Percentiles rank a stretch among this genome's conserved stretches.
These are phyloP conservation scores for Astreopora myriophthalma DNA, from an alignment of 64 coral and sea anemone species.

Conservation along the genomic window DNA sequence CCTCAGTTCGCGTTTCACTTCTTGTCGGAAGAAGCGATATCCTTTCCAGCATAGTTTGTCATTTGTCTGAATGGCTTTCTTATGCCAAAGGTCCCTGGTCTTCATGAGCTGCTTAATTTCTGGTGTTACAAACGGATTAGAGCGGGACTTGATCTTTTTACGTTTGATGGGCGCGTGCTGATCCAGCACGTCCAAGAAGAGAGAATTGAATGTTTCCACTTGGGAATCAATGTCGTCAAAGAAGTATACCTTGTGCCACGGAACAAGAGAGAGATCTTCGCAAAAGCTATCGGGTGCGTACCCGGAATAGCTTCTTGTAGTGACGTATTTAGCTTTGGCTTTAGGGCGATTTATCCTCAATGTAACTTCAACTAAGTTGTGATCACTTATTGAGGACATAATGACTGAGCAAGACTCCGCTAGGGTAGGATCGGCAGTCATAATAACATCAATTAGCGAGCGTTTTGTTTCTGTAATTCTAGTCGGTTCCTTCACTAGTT, in stretches of 20 bases:
- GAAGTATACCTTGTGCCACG: constrained; percentile 30
- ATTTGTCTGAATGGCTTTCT: constrained; percentile 52
- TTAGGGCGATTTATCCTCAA: background rate
- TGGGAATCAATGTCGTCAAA: constrained; percentile 46
- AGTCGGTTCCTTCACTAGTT: constrained; percentile 1
- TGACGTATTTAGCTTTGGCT: constrained; percentile 34
- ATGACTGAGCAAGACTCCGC: background rate
- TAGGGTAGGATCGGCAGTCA: background rate
- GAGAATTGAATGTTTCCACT: constrained; percentile 36
- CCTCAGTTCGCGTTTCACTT: constrained; percentile 47
- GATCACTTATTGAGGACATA: constrained; percentile 31
- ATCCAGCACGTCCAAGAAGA: constrained; percentile 38
- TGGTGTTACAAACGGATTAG: constrained; percentile 38
- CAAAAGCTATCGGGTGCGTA: constrained; percentile 18
- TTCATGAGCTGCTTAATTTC: constrained; percentile 57
- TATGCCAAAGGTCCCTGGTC: constrained; percentile 59
- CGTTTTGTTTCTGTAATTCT: constrained; percentile 4
- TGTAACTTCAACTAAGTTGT: background rate
- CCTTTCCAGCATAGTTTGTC: constrained; percentile 31
- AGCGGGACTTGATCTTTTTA: constrained; percentile 40
- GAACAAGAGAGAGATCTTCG: constrained; percentile 2
- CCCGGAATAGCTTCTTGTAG: constrained; percentile 14
- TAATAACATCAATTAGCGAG: background rate
- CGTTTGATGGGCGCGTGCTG: constrained; percentile 11
- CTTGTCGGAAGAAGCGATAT: constrained; percentile 36